Percentiles rank a stretch among this genome's conserved stretches.
These are phyloP conservation scores for Lasioglossum albipes DNA, from an alignment of 1,140 invertebrate genomes.

Conservation along the genomic window DNA sequence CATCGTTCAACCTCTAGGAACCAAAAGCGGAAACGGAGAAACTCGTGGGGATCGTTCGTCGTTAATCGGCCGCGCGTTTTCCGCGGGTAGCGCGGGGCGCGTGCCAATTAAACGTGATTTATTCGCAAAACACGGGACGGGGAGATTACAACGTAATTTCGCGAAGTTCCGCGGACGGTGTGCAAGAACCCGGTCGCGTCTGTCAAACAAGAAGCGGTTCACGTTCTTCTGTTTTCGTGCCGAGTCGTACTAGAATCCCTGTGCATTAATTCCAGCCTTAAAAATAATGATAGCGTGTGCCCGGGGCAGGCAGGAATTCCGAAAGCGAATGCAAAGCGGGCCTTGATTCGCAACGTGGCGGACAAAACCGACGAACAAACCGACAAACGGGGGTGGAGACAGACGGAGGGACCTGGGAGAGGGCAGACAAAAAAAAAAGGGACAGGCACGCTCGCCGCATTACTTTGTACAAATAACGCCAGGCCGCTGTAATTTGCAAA, in stretches of 20 bases:
- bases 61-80: background rate
- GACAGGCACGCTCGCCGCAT: slow-evolving; percentile 66
- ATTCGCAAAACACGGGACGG: slow-evolving; percentile 12
- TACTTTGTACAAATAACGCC: slow-evolving; percentile 74
- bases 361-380: slow-evolving; percentile 17
- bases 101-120: slow-evolving; percentile 24
- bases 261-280: slow-evolving; percentile 56
- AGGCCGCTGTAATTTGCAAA: slow-evolving; percentile 71
- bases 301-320: slow-evolving; percentile 37
- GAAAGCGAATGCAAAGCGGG: slow-evolving; percentile 32
- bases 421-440: slow-evolving; percentile 26
- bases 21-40: background rate
- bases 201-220: background rate
- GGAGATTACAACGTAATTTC: slow-evolving; percentile 32
- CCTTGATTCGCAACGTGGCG: slow-evolving; percentile 12
- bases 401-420: background rate
- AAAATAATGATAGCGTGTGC: slow-evolving; percentile 63
- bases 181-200: background rate
- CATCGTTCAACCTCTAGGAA: too few species aligned
- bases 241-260: slow-evolving; percentile 34
- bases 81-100: background rate
- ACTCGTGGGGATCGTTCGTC: background rate
- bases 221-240: slow-evolving; percentile 30
- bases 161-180: background rate
- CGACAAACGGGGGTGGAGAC: too few species aligned